phyloP scores from a whole-genome alignment of 2,888 invertebrate genomes.

The Xiphydria camelus region DNA sequence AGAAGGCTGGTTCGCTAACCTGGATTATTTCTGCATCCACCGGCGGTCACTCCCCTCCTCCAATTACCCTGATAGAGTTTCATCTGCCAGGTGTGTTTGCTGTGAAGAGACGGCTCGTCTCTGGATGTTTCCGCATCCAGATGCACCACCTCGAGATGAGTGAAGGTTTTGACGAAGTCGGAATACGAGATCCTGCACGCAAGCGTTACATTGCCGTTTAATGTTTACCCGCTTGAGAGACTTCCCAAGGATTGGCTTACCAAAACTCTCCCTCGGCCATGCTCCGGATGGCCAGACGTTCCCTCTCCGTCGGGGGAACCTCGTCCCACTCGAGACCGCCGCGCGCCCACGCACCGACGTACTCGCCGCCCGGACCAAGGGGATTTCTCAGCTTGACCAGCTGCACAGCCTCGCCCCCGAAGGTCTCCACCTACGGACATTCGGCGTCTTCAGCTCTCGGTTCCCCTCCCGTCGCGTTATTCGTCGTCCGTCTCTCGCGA shows the following conservation, averaged over 20 bases:
- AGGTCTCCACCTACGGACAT: conserved; percentile 69
- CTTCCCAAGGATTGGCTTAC: conserved; percentile 49
- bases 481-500: neutral
- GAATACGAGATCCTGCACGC: conserved; percentile 77
- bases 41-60: conserved; percentile 85
- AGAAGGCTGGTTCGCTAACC: too few species aligned
- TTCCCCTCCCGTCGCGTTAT: neutral
- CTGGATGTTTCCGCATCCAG: conserved; percentile 84
- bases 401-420: conserved; percentile 71
- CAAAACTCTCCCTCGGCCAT: conserved; percentile 76
- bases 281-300: conserved; percentile 68
- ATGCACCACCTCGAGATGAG: conserved; percentile 82
- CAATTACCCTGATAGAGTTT: conserved; percentile 84
- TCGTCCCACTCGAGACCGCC: conserved; percentile 77
- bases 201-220: too few species aligned
- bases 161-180: conserved; percentile 82
- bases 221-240: neutral
- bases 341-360: conserved; percentile 71
- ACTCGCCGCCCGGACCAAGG: conserved; percentile 67
- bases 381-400: conserved; percentile 74
- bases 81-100: conserved; percentile 85
- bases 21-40: conserved; percentile 86
- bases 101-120: conserved; percentile 78
- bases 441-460: too few species aligned
- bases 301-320: conserved; percentile 73